Evolutionary conservation across 2,888 invertebrate genomes (phyloP), one percentile per base, ranked within the genome.

Genomic region (Cheilosia grossa): DNA sequence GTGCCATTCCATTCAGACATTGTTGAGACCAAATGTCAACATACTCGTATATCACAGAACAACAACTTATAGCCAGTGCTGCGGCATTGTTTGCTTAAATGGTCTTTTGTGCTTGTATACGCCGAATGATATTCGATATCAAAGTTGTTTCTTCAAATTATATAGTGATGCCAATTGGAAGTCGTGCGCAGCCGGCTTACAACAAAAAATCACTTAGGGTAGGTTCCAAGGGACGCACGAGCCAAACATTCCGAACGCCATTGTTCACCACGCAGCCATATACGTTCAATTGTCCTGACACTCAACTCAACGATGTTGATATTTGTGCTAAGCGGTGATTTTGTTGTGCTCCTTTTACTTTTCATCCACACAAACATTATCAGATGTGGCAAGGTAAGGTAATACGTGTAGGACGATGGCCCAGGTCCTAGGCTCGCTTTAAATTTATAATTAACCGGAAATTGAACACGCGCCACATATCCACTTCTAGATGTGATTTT

Each of bases 361-460:
- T 42, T 17, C 66, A 5, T 47, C 4, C 69, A 19, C 44, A 40
- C 37, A 49, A 66, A 61, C 10, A 19, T 54, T 33, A 66, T 66
- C 66, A 63, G 59, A 75, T 59, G 74, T 51, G 59, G 15, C 30
- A n/a, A 53, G 24, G 78, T 19, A 69, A 73, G 64, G 70, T 54
- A 64, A 78, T 67, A 66, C 42, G 19, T 17, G 17, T 47, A 56
- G 58, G 42, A 82, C 44, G 75, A 75, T 49, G 30, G 37, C 49
- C n/a, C 53, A 66, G 61, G 81, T 77, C 81, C 72, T 82, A 70
- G 64, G 61, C 51, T 73, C 69, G 64, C 69, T 87, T 72, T 56
- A 77, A 67, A 82, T 89, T 88, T 88, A 91, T 91, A 92, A 91
- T 91, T 90, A 91, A 91, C 90, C 90, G 92, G 92, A 92, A 92